phyloP scores from a whole-genome alignment of 2,888 invertebrate species.

The Metacarcinus magister region DNA sequence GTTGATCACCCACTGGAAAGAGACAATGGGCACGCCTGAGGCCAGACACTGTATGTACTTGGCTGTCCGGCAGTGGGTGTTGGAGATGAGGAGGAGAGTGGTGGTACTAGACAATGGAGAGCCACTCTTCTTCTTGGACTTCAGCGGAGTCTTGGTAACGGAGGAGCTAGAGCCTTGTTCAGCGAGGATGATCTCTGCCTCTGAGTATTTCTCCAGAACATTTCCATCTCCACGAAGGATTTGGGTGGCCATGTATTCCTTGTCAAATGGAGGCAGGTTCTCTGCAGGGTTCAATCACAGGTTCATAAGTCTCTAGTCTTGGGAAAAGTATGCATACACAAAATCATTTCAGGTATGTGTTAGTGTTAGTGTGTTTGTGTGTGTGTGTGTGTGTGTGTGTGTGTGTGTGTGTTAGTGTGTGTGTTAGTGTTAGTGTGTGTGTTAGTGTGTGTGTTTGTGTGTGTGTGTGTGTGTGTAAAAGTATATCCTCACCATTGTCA shows the following conservation, averaged over 20 bases:
- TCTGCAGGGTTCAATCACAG: conserved; percentile 52
- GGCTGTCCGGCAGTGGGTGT: conserved; percentile 80
- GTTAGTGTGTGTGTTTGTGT: background rate
- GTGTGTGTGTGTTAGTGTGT: background rate
- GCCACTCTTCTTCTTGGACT: conserved; percentile 65
- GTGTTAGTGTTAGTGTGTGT: background rate
- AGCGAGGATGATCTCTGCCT: conserved; percentile 77
- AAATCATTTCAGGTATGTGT: background rate
- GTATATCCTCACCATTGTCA: conserved; percentile 59
- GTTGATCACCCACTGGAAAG: conserved; percentile 76
- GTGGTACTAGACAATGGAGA: background rate
- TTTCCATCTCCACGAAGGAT: conserved; percentile 75
- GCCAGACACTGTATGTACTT: conserved; percentile 82
- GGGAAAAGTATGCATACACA: background rate
- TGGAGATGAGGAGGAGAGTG: conserved; percentile 76
- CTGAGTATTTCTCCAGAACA: conserved; percentile 77
- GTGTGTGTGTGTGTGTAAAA: background rate
- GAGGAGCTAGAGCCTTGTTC: conserved; percentile 63
- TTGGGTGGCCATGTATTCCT: conserved; percentile 72
- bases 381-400: conserved; percentile 49
- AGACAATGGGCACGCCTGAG: conserved; percentile 81
- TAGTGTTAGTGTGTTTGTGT: background rate
- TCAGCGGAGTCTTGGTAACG: background rate
- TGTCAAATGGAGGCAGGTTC: conserved; percentile 71
- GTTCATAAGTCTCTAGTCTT: background rate